These are phyloP conservation scores for Arvicola amphibius DNA, from an alignment of 2,797 vertebrate species.

Conservation along the genomic window DNA sequence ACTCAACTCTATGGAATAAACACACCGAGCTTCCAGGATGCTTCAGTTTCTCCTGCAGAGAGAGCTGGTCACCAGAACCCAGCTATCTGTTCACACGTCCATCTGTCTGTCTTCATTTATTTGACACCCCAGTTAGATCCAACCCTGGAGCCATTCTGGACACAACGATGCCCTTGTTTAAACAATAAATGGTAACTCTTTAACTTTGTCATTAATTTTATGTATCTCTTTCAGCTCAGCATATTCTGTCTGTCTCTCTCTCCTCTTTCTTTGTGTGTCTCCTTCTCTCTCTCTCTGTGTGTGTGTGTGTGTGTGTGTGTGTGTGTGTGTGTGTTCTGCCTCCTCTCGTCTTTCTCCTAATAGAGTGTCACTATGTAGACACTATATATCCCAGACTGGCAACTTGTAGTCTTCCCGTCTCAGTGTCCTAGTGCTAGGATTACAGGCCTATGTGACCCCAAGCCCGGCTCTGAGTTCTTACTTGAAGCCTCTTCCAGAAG, in stretches of 20 bases:
- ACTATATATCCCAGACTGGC: background rate
- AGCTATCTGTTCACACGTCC: background rate
- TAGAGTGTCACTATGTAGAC: background rate
- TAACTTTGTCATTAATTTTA: slow-evolving; percentile 21
- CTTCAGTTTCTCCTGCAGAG: background rate
- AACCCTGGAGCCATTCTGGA: background rate
- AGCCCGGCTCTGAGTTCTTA: background rate
- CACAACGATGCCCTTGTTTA: background rate
- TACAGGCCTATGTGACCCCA: background rate
- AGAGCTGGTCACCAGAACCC: background rate
- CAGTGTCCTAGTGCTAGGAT: background rate
- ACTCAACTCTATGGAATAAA: background rate
- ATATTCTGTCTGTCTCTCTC: background rate
- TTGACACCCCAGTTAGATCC: background rate
- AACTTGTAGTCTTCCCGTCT: background rate
- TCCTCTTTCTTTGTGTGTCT: too few relatives aligned
- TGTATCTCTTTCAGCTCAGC: background rate
- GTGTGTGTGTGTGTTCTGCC: background rate
- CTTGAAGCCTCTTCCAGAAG: background rate
- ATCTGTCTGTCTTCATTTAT: background rate
- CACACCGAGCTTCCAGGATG: background rate
- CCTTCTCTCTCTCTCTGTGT: background rate
- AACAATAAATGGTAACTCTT: background rate
- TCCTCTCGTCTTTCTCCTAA: background rate
- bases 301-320: background rate